Evolutionary conservation across 2,888 invertebrate species (phyloP).

Genomic region (Dolichopus griseipennis): DNA sequence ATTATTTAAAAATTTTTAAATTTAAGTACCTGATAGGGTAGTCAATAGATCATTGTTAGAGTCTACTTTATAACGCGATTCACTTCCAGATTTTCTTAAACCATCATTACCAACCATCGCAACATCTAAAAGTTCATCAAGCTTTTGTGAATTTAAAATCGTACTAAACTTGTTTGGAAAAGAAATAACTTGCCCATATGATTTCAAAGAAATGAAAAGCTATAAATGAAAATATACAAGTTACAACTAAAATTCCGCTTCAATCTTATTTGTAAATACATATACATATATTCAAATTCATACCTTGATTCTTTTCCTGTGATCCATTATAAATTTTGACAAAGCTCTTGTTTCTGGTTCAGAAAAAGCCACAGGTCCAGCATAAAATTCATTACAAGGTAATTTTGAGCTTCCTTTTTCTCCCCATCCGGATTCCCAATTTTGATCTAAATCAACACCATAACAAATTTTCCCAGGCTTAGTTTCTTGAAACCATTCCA

Average conservation of each 20-base stretch:
- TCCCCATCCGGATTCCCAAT: slow-evolving; percentile 68
- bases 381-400: slow-evolving; percentile 65
- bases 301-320: slow-evolving; percentile 54
- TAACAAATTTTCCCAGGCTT: slow-evolving; percentile 46
- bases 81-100: slow-evolving; percentile 36
- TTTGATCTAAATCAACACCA: slow-evolving; percentile 70
- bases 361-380: slow-evolving; percentile 63
- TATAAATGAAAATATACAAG: slow-evolving; percentile 31
- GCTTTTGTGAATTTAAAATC: slow-evolving; percentile 33
- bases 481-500: slow-evolving; percentile 39
- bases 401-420: slow-evolving; percentile 62
- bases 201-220: slow-evolving; percentile 56
- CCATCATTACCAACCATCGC: slow-evolving; percentile 40
- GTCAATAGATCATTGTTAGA: slow-evolving; percentile 37
- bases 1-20: not conserved
- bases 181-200: slow-evolving; percentile 60
- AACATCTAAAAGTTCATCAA: slow-evolving; percentile 40
- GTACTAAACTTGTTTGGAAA: slow-evolving; percentile 47
- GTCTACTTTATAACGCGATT: slow-evolving; percentile 40
- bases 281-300: slow-evolving; percentile 20
- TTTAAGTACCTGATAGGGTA: slow-evolving; percentile 34
- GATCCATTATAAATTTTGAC: slow-evolving; percentile 52
- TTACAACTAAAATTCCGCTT: slow-evolving; percentile 9
- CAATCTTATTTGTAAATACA: slow-evolving; percentile 22
- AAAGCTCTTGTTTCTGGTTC: slow-evolving; percentile 67